phyloP scores from a whole-genome alignment of 2,797 vertebrate species.

The Meda fulgida region DNA sequence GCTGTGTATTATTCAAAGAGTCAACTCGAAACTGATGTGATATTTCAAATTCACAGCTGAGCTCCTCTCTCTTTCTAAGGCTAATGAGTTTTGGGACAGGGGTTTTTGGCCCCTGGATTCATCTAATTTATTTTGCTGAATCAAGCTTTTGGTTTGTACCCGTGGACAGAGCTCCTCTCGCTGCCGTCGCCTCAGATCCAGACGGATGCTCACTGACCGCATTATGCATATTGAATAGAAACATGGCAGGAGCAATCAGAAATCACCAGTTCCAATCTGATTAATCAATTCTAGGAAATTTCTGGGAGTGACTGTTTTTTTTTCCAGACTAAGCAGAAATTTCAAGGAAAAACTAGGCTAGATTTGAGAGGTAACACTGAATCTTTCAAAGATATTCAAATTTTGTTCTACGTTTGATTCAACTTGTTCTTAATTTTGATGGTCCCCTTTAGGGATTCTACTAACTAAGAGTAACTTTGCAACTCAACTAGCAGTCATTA shows the following conservation, averaged over 20 bases:
- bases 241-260: neutral
- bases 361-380: neutral
- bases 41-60: slow-evolving; percentile 45
- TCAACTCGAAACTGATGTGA: neutral
- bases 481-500: too few relatives aligned
- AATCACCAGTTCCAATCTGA: slow-evolving; percentile 2
- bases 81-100: slow-evolving; percentile 39
- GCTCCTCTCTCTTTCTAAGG: slow-evolving; percentile 28
- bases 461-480: too few relatives aligned
- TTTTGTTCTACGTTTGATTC: neutral
- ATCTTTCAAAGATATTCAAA: neutral
- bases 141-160: slow-evolving; percentile 31
- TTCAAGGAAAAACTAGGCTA: neutral
- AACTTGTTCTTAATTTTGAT: too few relatives aligned
- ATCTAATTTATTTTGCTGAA: slow-evolving; percentile 42
- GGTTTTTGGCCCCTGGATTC: slow-evolving; percentile 21
- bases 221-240: slow-evolving; percentile 25
- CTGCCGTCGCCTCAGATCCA: slow-evolving; percentile 1
- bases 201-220: slow-evolving; percentile 13
- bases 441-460: too few relatives aligned
- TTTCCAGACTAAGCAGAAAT: neutral
- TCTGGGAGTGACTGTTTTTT: neutral
- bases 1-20: neutral
- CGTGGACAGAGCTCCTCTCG: neutral
- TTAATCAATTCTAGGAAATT: neutral